Conservation (phyloP, 2,113 vertebrate species). For the Psilopsiagon aurifrons region DNA sequence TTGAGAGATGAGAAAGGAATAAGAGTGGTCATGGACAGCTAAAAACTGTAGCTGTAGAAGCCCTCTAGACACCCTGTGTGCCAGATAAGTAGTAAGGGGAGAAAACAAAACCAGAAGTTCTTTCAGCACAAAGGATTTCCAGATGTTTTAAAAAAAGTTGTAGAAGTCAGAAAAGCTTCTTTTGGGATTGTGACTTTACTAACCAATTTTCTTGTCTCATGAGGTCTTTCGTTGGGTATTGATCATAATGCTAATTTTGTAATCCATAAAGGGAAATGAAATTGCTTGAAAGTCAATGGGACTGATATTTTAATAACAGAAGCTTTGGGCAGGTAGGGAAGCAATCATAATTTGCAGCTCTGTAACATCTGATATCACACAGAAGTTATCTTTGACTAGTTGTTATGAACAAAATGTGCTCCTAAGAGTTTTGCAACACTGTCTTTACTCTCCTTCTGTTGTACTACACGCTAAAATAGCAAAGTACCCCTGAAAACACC, state of each 20-base stretch:
- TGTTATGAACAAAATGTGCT: neutral
- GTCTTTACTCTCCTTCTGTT: neutral
- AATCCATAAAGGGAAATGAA: neutral
- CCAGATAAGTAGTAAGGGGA: neutral
- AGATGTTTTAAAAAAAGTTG: neutral
- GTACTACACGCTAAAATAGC: neutral
- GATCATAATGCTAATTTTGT: neutral
- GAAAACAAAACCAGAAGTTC: neutral
- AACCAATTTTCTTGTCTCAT: neutral
- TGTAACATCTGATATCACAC: neutral
- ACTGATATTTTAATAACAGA: neutral
- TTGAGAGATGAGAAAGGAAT: neutral
- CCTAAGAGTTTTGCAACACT: neutral
- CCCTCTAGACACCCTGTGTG: neutral
- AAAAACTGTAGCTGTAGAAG: neutral
- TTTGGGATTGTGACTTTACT: neutral
- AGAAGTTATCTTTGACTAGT: neutral
- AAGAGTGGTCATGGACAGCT: neutral
- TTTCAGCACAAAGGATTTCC: neutral
- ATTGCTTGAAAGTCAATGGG: neutral
- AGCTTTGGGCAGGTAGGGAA: neutral
- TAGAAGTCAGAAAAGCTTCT: neutral
- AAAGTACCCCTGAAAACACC: neutral
- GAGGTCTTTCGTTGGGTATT: neutral
- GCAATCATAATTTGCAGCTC: neutral